Conservation (phyloP, 2,113 vertebrate species). For the Brachyhypopomus occidentalis region DNA sequence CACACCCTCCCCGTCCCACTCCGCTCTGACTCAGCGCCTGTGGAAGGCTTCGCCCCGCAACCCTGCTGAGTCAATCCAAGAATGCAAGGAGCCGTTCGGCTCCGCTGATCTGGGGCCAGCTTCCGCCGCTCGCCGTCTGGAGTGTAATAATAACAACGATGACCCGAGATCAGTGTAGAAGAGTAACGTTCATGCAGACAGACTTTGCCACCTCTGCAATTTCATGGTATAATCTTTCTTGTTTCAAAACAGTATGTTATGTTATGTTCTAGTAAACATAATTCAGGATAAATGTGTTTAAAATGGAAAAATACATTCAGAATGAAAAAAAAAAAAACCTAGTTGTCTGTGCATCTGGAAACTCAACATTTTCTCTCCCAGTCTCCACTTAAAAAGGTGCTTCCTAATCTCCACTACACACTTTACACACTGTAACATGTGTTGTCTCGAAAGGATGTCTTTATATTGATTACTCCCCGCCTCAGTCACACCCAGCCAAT, state of each 20-base stretch:
- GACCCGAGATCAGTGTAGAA: too few relatives aligned
- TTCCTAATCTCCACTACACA: neutral
- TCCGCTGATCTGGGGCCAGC: neutral
- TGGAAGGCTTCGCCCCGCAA: neutral
- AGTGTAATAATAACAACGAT: too few relatives aligned
- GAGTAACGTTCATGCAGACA: too few relatives aligned
- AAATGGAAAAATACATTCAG: too few relatives aligned
- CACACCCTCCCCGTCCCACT: slow-evolving; percentile 68
- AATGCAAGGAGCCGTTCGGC: neutral
- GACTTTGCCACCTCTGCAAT: too few relatives aligned
- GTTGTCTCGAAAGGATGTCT: neutral
- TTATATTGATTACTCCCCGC: neutral
- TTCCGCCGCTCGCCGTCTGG: too few relatives aligned
- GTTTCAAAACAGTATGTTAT: too few relatives aligned
- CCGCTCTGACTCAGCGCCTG: slow-evolving; percentile 77
- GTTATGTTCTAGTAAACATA: too few relatives aligned
- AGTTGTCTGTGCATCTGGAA: neutral
- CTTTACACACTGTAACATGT: neutral
- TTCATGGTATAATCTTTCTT: neutral
- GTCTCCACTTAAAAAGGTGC: neutral
- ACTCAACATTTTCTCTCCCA: slow-evolving; percentile 1
- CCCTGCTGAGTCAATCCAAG: slow-evolving; percentile 22
- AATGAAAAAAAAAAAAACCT: too few relatives aligned
- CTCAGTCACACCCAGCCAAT: neutral
- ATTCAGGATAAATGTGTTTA: too few relatives aligned